Evolutionary conservation across 2,888 invertebrate species (phyloP).

Genomic region (Neuroscelio doddi): DNA sequence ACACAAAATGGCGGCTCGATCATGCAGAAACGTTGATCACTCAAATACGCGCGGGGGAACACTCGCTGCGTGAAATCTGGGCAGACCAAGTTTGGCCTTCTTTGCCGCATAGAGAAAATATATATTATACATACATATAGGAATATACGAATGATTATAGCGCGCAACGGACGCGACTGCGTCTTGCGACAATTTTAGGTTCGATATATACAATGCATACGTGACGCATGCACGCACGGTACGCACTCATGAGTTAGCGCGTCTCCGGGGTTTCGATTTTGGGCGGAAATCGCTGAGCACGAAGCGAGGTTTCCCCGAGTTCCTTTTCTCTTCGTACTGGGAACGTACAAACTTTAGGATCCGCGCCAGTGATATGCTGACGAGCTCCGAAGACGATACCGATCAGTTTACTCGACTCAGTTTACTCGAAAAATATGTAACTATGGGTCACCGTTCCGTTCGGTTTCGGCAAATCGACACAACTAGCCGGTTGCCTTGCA

Average conservation of each 20-base stretch:
- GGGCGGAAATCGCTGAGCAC: slow-evolving; percentile 46
- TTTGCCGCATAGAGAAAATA: slow-evolving; percentile 36
- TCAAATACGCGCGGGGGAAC: not conserved
- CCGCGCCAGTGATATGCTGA: no score
- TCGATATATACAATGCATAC: slow-evolving; percentile 29
- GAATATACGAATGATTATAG: not conserved
- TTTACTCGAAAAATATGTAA: no score
- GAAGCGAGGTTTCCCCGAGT: slow-evolving; percentile 28
- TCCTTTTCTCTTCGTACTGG: slow-evolving; percentile 28
- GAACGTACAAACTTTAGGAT: slow-evolving; percentile 13
- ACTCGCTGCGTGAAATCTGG: slow-evolving; percentile 18
- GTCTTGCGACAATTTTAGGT: slow-evolving; percentile 24
- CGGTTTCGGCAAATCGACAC: slow-evolving; percentile 28
- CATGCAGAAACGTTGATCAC: no score
- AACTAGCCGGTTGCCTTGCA: slow-evolving; percentile 12
- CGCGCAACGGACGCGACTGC: slow-evolving; percentile 4
- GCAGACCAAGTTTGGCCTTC: slow-evolving; percentile 38
- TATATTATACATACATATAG: slow-evolving; percentile 16
- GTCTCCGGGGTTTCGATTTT: slow-evolving; percentile 17
- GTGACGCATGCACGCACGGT: slow-evolving; percentile 24
- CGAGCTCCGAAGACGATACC: not conserved
- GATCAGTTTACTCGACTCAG: no score
- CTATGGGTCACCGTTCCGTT: slow-evolving; percentile 22
- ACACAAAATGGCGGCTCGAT: no score
- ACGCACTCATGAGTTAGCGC: slow-evolving; percentile 30